Evolutionary conservation across 2,888 invertebrate species (phyloP).

Genomic region (Drosophila subquinaria): DNA sequence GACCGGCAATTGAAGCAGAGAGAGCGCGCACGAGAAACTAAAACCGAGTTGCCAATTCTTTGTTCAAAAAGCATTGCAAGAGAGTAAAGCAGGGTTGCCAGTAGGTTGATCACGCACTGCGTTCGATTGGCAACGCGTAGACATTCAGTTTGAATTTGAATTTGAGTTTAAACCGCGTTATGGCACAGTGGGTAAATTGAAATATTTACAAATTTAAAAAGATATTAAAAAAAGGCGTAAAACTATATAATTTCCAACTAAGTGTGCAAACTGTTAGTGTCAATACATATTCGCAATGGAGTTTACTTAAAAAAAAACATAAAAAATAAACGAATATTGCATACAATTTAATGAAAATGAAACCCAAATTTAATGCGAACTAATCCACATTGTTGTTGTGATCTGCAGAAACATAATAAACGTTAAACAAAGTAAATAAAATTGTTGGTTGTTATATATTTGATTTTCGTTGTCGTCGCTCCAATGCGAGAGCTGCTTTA

Average conservation of each 20-base stretch:
- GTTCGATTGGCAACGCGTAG: slow-evolving; percentile 22
- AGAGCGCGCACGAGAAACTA: background rate
- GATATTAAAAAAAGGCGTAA: slow-evolving; percentile 2
- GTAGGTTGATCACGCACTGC: background rate
- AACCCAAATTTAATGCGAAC: slow-evolving; percentile 55
- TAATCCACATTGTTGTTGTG: slow-evolving; percentile 81
- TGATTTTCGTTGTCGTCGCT: too few relatives aligned
- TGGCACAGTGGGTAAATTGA: slow-evolving; percentile 19
- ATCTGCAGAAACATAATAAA: slow-evolving; percentile 73
- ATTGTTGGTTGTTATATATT: background rate
- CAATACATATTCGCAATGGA: slow-evolving; percentile 47
- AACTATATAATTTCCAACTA: slow-evolving; percentile 26
- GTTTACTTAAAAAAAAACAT: slow-evolving; percentile 40
- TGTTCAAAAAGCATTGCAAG: background rate
- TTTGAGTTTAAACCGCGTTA: slow-evolving; percentile 1
- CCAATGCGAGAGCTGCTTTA: too few relatives aligned
- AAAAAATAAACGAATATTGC: slow-evolving; percentile 20
- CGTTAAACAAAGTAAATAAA: slow-evolving; percentile 59
- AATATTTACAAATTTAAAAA: slow-evolving; percentile 11
- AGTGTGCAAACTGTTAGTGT: slow-evolving; percentile 39
- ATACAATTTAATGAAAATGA: slow-evolving; percentile 23
- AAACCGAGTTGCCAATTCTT: slow-evolving; percentile 7
- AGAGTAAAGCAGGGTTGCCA: slow-evolving; percentile 9
- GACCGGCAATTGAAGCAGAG: background rate
- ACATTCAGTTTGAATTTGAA: slow-evolving; percentile 10